A percentile compares a stretch with the other conserved stretches of the same genome.
Evolutionary conservation across 1,140 invertebrate species (phyloP).

Genomic region (Helicoverpa zea): DNA sequence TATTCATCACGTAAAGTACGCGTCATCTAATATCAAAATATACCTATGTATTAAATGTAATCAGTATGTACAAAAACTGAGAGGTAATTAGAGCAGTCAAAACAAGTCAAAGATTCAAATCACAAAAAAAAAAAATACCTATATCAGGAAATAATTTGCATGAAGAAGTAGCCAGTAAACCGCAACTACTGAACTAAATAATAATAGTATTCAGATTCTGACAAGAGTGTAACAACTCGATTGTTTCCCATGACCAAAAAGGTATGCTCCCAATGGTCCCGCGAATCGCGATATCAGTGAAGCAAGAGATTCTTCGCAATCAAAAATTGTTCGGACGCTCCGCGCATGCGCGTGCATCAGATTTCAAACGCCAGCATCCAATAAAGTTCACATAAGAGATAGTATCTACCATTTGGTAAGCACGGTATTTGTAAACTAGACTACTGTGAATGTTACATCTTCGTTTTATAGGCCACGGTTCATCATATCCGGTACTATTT

Average conservation of each 20-base stretch:
- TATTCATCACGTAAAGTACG: no score
- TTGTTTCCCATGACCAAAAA: constrained; percentile 63
- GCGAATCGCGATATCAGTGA: constrained; percentile 52
- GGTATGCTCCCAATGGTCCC: constrained; percentile 44
- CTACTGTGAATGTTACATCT: constrained; percentile 13
- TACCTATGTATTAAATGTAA: no score
- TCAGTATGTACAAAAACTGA: no score
- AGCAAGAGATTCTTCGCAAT: constrained; percentile 54
- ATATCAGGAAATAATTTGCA: no score
- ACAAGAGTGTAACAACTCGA: constrained; percentile 25
- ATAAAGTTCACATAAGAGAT: constrained; percentile 23
- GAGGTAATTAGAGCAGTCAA: no score
- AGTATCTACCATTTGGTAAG: constrained; percentile 18
- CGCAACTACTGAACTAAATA: no score
- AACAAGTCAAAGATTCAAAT: no score
- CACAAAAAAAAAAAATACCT: no score
- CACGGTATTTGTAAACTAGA: constrained; percentile 21
- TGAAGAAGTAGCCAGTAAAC: no score
- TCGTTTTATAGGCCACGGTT: constrained; percentile 2
- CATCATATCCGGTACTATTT: neutral
- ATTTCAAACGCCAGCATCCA: neutral
- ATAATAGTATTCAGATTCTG: constrained; percentile 10
- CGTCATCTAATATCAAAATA: no score
- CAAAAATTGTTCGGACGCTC: constrained; percentile 26
- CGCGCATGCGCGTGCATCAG: constrained; percentile 11